Percentiles rank a stretch among this genome's conserved stretches.
Conservation (phyloP, 1,140 invertebrate genomes). For the Leptinotarsa defecta region DNA sequence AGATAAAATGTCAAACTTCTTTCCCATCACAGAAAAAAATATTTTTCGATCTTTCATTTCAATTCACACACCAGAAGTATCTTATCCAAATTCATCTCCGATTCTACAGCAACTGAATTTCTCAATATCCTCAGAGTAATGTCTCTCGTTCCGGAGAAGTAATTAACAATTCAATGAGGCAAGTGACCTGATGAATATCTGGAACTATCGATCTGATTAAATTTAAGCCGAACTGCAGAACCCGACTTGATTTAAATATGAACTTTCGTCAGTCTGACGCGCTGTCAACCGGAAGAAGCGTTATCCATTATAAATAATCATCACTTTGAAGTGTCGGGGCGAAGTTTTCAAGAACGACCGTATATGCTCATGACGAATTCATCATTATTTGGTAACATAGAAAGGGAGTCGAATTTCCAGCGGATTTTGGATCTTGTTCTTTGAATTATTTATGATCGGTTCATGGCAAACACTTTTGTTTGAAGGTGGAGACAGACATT, state of each 20-base stretch:
- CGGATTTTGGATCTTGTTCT: neutral
- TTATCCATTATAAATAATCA: neutral
- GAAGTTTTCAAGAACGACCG: neutral
- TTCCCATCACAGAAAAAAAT: no score
- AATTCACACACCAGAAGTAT: no score
- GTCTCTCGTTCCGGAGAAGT: no score
- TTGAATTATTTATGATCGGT: neutral
- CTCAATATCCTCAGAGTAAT: no score
- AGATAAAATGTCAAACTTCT: no score
- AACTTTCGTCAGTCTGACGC: neutral
- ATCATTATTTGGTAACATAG: neutral
- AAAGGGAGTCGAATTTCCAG: neutral
- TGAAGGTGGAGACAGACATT: neutral
- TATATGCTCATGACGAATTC: constrained; percentile 3
- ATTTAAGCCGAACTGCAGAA: neutral
- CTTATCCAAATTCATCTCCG: no score
- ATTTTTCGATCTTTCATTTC: no score
- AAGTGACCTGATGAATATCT: no score
- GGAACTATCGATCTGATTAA: no score
- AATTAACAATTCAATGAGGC: no score
- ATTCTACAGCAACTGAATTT: no score
- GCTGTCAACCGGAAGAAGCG: neutral
- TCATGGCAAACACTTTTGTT: neutral
- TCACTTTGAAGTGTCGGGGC: neutral
- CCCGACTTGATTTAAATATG: neutral